Base-by-base conservation (phyloP, 1,140 invertebrate species). In the Pseudoatta argentina region DNA sequence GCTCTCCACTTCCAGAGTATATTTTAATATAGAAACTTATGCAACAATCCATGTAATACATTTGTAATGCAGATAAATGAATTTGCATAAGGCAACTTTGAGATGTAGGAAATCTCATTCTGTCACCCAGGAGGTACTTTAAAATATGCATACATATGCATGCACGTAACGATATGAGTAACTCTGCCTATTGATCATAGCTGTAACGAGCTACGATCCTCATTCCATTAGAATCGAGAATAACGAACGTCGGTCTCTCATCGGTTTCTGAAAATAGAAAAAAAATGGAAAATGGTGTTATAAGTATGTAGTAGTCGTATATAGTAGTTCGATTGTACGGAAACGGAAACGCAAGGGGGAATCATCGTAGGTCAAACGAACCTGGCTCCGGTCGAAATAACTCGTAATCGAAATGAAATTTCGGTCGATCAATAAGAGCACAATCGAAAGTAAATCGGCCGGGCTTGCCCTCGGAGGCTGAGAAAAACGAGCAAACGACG, bases 361-460 rank as follows among this genome's bases (percentile, higher is more conserved):
- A 14, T 24, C 63, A 44, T 21, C 55, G 59, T 51, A 27, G 61
- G 21, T 51, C 79, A 72, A 61, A 82, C 67, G 67, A 81, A 18
- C 30, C 30, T 39, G 48, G 48, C 77, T 44, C 34, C 67, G 79
- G 55, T 75, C 69, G 79, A 61, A 83, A 83, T 83, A 83, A 82
- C 67, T 82, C 67, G 53, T 82, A 73, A 83, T 73, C 79, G 69
- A 83, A 83, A 83, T 83, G 57, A 83, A 75, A 83, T 83, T 83
- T 83, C 69, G 69, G 69, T 61, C 79, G 79, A 75, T 83, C 79
- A 75, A 83, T 73, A 73, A 39, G 39, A n/a, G 55, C 69, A 86
- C 87, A 88, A 89, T 89, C 88, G 86, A 59, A 78, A 66, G 73
- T 89, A 89, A 89, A 89, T 89, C 88, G 88, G 88, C 85, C 88